Evolutionary conservation across 2,888 invertebrate genomes (phyloP).

Genomic region (Sepiola atlantica): DNA sequence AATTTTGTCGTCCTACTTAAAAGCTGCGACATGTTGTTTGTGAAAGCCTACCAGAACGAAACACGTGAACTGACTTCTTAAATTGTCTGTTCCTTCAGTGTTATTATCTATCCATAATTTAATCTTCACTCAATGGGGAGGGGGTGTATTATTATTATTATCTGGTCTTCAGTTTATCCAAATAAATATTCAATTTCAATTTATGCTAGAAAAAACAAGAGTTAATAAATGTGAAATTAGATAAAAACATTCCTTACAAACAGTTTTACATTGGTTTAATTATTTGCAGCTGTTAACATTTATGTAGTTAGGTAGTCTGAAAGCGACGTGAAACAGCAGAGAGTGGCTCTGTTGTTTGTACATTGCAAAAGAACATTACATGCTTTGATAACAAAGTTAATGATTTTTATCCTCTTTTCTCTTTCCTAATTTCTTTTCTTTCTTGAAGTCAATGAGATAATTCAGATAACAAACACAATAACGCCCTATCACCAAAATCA

Average conservation of each 20-base stretch:
- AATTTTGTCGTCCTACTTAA: no score
- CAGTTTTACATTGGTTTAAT: background rate
- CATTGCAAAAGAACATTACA: background rate
- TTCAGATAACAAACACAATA: background rate
- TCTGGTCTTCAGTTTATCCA: background rate
- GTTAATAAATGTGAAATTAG: background rate
- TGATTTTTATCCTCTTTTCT: background rate
- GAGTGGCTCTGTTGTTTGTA: background rate
- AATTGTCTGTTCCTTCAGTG: no score
- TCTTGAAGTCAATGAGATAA: background rate
- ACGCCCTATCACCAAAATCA: background rate
- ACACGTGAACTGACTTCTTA: no score
- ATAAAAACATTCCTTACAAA: background rate
- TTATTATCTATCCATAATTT: no score
- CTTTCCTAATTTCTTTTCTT: background rate
- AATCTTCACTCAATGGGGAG: no score
- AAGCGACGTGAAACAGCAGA: background rate
- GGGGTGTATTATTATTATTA: background rate
- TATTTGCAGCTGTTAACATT: background rate
- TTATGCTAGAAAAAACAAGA: background rate
- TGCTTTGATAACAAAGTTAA: background rate
- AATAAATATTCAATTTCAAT: background rate
- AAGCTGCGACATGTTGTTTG: no score
- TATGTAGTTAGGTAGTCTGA: background rate
- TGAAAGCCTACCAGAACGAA: no score